Conservation (phyloP, 2,797 vertebrate species). For the Paramormyrops hopkinsi region DNA sequence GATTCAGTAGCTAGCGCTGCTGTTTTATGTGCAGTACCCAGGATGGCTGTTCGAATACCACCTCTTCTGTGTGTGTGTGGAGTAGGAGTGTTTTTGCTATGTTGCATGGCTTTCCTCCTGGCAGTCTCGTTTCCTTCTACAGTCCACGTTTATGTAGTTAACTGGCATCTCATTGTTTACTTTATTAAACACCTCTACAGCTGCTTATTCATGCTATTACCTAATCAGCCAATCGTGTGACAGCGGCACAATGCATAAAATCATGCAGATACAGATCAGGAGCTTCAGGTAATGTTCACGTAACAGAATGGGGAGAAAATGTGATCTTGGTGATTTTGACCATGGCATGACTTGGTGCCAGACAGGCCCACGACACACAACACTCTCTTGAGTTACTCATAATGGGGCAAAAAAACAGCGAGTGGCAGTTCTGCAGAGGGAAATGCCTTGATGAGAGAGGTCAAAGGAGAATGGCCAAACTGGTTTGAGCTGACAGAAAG, state of each 20-base stretch:
- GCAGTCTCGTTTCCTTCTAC: background rate
- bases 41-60: background rate
- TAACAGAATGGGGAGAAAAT: background rate
- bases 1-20: background rate
- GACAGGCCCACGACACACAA: background rate
- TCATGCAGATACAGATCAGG: background rate
- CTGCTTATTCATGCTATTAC: background rate
- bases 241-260: background rate
- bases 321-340: background rate
- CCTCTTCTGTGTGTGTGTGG: background rate
- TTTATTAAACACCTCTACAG: background rate
- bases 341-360: background rate
- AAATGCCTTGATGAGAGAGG: background rate
- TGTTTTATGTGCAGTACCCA: background rate
- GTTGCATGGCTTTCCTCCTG: background rate
- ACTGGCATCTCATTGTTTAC: background rate
- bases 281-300: background rate
- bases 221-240: background rate
- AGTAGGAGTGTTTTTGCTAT: background rate
- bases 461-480: background rate
- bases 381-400: background rate
- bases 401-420: background rate
- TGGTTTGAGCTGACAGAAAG: background rate
- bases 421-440: background rate
- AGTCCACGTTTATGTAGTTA: background rate